Conservation (phyloP, 2,888 invertebrate species). For the Neria commutata region DNA sequence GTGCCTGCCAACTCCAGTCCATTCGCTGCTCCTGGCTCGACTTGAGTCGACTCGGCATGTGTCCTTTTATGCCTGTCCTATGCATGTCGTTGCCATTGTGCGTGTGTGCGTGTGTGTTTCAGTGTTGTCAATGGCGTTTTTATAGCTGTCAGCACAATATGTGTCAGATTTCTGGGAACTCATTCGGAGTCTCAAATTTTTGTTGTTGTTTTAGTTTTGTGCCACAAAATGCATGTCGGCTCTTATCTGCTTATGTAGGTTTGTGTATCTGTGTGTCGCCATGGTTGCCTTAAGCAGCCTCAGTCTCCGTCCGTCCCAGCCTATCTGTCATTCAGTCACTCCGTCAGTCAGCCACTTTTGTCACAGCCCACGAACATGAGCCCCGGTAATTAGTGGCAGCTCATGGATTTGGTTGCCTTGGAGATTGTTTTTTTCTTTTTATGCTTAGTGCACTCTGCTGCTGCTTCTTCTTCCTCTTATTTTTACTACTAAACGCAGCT, state of each 20-base stretch:
- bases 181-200: background rate
- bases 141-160: constrained; percentile 49
- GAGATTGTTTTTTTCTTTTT: background rate
- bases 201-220: too few relatives aligned
- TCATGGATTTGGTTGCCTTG: background rate
- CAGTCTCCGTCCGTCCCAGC: background rate
- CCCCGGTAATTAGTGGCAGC: background rate
- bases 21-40: background rate
- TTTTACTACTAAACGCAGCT: background rate
- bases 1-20: too few relatives aligned
- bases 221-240: too few relatives aligned
- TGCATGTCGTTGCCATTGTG: background rate
- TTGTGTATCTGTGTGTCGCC: too few relatives aligned
- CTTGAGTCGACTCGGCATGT: constrained; percentile 41
- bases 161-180: constrained; percentile 48
- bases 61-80: constrained; percentile 30
- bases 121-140: constrained; percentile 40
- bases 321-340: background rate
- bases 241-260: too few relatives aligned
- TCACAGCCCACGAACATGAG: background rate
- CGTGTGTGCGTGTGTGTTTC: constrained; percentile 19
- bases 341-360: background rate
- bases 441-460: too few relatives aligned
- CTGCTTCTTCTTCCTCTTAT: background rate
- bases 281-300: too few relatives aligned